These are phyloP conservation scores for Thaumetopoea pityocampa DNA, from an alignment of 1,140 invertebrate species.

Conservation along the genomic window DNA sequence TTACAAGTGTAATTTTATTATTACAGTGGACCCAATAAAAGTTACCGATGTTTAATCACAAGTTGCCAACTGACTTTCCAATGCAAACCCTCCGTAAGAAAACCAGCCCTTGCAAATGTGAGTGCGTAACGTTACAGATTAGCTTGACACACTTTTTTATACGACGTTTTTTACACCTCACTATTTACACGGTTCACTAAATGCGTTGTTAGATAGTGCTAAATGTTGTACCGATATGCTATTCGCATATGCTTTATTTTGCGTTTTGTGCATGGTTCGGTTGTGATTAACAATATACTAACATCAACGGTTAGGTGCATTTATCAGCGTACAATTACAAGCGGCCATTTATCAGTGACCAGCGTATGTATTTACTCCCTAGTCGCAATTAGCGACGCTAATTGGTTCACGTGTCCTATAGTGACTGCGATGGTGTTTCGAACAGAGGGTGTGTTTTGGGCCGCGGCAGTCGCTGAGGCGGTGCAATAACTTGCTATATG, in stretches of 20 bases:
- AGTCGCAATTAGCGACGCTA: constrained; percentile 21
- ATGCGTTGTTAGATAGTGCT: constrained; percentile 61
- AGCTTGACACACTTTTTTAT: constrained; percentile 37
- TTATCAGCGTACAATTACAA: constrained; percentile 16
- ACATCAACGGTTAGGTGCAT: constrained; percentile 29
- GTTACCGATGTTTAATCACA: constrained; percentile 72
- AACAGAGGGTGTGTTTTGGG: constrained; percentile 66
- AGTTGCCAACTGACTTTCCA: constrained; percentile 73
- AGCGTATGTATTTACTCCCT: no score
- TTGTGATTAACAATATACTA: constrained; percentile 32
- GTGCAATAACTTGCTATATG: constrained; percentile 41
- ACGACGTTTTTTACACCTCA: constrained; percentile 31
- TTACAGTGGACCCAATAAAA: constrained; percentile 55
- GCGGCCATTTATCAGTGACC: no score
- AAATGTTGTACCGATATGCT: constrained; percentile 47
- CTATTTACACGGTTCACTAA: constrained; percentile 39
- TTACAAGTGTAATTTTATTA: constrained; percentile 38
- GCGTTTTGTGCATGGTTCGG: constrained; percentile 61
- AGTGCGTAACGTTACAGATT: constrained; percentile 76
- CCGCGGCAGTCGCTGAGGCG: constrained; percentile 37
- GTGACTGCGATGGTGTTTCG: constrained; percentile 61
- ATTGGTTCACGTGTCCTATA: constrained; percentile 61
- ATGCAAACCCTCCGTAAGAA: constrained; percentile 94
- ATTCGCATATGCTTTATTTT: constrained; percentile 58
- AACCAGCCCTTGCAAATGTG: constrained; percentile 92